A percentile compares a stretch with the other conserved stretches of the same genome.
Conservation (phyloP, 2,888 invertebrate species). For the Conchocele bisecta region DNA sequence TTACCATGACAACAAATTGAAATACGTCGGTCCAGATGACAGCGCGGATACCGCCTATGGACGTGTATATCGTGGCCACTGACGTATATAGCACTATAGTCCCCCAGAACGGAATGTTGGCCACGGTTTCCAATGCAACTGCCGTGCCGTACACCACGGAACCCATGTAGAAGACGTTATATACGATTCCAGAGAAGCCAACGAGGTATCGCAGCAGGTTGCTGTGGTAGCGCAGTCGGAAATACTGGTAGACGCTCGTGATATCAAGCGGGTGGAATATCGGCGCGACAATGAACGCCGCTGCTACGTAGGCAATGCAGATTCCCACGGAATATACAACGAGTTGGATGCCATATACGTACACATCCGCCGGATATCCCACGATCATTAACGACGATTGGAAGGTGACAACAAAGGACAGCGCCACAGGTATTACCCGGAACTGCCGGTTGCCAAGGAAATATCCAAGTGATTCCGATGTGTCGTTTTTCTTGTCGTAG, state of each 20-base stretch:
- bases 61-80: conserved; percentile 31
- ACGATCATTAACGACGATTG: conserved; percentile 31
- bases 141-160: conserved; percentile 33
- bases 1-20: conserved; percentile 23
- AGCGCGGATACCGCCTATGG: conserved; percentile 36
- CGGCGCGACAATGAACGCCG: conserved; percentile 29
- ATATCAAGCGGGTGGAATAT: conserved; percentile 35
- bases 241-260: conserved; percentile 38
- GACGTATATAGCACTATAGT: conserved; percentile 19
- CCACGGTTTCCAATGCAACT: conserved; percentile 24
- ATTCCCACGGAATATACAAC: conserved; percentile 27
- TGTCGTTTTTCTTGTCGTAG: not conserved
- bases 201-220: conserved; percentile 29
- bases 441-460: conserved; percentile 31
- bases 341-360: conserved; percentile 35
- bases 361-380: conserved; percentile 40
- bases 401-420: conserved; percentile 40
- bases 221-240: conserved; percentile 15
- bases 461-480: conserved; percentile 10
- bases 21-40: conserved; percentile 46
- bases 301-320: conserved; percentile 11
- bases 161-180: conserved; percentile 41
- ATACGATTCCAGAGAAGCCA: conserved; percentile 18
- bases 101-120: conserved; percentile 22
- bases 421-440: conserved; percentile 23